Evolutionary conservation across 2,888 invertebrate genomes (phyloP), one percentile per base, ranked within the genome.

Genomic region (Rhogogaster chlorosoma): DNA sequence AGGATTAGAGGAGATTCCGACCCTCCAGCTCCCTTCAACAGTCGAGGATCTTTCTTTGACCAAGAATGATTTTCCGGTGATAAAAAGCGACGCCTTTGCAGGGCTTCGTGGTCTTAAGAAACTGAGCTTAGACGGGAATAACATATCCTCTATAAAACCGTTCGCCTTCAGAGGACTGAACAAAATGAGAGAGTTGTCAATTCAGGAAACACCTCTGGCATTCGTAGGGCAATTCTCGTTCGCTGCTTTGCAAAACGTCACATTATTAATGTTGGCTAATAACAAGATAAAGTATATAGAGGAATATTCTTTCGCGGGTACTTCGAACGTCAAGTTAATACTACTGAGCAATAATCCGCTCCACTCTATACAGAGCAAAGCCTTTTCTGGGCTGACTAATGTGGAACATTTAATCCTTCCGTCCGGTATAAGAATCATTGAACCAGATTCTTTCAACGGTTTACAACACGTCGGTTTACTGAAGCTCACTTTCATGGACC

Each of bases 21-120:
- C 96, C 85, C 95, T 95, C 87, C 95, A 96, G 88, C 94, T 98
- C 89, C 97, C 98, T 32, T 93, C 96, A 36, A 96, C 96, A 84
- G 97, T 98, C 89, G 97, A 97, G 93, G 98, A 98, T 93, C 94
- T 98, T 87, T 97, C 98, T 1, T 94, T 98, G 88, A 97, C 98
- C 67, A 97, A 98, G 91, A 98, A 98, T 93, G 96, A 97, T 93
- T 96, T 98, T 91, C 96, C 96, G 84, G 94, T 96, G 89, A 96
- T 98, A 90, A 96, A 96, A 89, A 96, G 96, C 87, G 98, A 98
- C 92, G 97, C 98, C 6, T 98, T 98, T 93, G 95, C 96, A 49
- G 97, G 97, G n/a, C 94, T 98, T 86, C 95, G 96, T n/a, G 95
- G 96, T 86, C 94, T 98, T 86, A 96, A 97, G 88, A 97, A 98